These are phyloP conservation scores for Coturnix japonica DNA, from an alignment of 2,113 vertebrate species.

Conservation along the genomic window DNA sequence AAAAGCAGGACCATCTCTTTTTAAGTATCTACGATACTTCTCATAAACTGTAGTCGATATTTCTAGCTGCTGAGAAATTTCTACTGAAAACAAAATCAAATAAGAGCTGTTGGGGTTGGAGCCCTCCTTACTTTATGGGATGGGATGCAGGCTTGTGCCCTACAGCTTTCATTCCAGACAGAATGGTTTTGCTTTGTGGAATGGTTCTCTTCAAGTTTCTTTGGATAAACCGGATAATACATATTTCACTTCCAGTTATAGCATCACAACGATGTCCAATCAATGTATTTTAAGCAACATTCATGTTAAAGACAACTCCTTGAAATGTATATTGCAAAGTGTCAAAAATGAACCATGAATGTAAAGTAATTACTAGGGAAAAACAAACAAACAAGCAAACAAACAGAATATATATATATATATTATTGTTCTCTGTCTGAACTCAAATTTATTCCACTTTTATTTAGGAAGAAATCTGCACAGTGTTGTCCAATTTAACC, in stretches of 20 bases:
- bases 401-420: background rate
- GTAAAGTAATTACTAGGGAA: background rate
- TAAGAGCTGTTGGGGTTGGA: background rate
- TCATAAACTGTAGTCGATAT: background rate
- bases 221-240: background rate
- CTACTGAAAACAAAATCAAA: background rate
- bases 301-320: background rate
- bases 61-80: background rate
- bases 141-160: background rate
- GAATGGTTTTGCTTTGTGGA: background rate
- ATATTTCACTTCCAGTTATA: background rate
- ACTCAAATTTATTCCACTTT: background rate
- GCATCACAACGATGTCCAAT: rapidly evolving
- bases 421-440: background rate
- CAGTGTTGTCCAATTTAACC: background rate
- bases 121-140: background rate
- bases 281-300: background rate
- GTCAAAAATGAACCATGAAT: background rate
- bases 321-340: background rate
- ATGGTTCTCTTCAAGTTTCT: background rate
- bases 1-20: background rate
- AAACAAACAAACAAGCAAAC: background rate
- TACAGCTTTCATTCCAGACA: background rate
- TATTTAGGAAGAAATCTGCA: background rate
- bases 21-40: background rate